A percentile compares a stretch with the other conserved stretches of the same genome.
Evolutionary conservation across 2,888 invertebrate species (phyloP).

Genomic region (Imbricaverruca yamaguchii): DNA sequence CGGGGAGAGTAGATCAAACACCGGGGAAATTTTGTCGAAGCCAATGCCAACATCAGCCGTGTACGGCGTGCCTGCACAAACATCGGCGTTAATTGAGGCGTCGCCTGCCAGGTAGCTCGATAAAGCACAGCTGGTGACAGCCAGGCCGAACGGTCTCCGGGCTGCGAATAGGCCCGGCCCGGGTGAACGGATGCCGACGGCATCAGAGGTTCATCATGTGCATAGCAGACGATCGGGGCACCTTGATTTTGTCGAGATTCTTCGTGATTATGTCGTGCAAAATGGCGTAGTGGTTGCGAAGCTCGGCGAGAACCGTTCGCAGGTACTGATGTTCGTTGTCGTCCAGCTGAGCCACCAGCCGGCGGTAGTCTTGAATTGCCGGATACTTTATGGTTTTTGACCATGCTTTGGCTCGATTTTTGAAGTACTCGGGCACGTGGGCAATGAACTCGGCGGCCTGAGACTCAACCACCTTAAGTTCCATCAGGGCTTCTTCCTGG

Average conservation of each 20-base stretch:
- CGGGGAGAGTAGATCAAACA: not conserved
- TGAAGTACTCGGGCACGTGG: constrained; percentile 91
- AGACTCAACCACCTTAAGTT: constrained; percentile 90
- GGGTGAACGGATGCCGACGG: not conserved
- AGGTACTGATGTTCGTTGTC: constrained; percentile 94
- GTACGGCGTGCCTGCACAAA: no score
- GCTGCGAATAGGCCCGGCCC: no score
- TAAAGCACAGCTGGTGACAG: no score
- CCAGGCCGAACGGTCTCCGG: no score
- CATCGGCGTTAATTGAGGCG: no score
- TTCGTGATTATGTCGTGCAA: constrained; percentile 96
- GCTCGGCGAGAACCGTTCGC: constrained; percentile 89
- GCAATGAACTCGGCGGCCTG: constrained; percentile 97
- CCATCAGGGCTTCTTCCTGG: constrained; percentile 93
- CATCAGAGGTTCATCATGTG: constrained; percentile 9
- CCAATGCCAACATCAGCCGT: not conserved
- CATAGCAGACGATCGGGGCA: constrained; percentile 71
- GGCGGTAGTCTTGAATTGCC: constrained; percentile 89
- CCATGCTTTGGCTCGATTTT: constrained; percentile 67
- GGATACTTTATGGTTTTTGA: constrained; percentile 89
- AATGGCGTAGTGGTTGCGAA: constrained; percentile 95
- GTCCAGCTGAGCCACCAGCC: constrained; percentile 86
- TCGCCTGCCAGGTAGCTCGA: no score
- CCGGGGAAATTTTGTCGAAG: not conserved
- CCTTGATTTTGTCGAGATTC: constrained; percentile 97